These are phyloP conservation scores for Eustalomyia histrio DNA, from an alignment of 2,888 invertebrate genomes.

Conservation along the genomic window DNA sequence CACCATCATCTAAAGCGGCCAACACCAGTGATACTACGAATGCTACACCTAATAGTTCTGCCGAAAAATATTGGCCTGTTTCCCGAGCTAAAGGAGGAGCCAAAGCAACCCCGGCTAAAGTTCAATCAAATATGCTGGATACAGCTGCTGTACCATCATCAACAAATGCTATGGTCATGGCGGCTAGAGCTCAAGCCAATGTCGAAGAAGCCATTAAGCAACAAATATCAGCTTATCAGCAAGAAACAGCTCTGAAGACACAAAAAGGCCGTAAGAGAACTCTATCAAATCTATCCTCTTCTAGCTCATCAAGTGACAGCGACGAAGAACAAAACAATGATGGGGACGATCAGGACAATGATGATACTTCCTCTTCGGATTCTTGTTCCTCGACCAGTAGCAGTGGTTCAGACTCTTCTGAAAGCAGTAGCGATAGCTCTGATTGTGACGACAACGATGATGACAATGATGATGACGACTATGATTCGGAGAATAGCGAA, in stretches of 20 bases:
- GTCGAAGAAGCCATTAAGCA: conserved; percentile 49
- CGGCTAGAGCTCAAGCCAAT: conserved; percentile 33
- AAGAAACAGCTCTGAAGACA: conserved; percentile 47
- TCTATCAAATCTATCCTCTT: conserved; percentile 77
- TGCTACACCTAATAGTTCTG: conserved; percentile 43
- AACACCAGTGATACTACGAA: conserved; percentile 39
- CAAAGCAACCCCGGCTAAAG: conserved; percentile 45
- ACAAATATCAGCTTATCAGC: conserved; percentile 39
- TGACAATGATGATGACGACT: conserved; percentile 75
- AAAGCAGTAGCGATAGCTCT: conserved; percentile 78
- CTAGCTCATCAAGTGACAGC: conserved; percentile 78
- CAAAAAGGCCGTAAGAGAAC: conserved; percentile 66
- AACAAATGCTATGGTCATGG: conserved; percentile 35
- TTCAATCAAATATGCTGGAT: conserved; percentile 35
- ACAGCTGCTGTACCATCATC: conserved; percentile 31
- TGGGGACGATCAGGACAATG: conserved; percentile 74
- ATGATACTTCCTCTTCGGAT: conserved; percentile 75
- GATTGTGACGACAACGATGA: conserved; percentile 74
- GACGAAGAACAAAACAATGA: conserved; percentile 77
- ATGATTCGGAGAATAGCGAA: conserved; percentile 74
- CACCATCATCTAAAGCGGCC: conserved; percentile 25
- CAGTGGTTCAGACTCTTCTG: conserved; percentile 75
- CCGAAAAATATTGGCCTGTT: conserved; percentile 51
- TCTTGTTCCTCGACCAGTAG: conserved; percentile 78
- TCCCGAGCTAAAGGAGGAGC: conserved; percentile 19